Evolutionary conservation across 2,888 invertebrate genomes (phyloP).

Genomic region (Caenorhabditis macrosperma): DNA sequence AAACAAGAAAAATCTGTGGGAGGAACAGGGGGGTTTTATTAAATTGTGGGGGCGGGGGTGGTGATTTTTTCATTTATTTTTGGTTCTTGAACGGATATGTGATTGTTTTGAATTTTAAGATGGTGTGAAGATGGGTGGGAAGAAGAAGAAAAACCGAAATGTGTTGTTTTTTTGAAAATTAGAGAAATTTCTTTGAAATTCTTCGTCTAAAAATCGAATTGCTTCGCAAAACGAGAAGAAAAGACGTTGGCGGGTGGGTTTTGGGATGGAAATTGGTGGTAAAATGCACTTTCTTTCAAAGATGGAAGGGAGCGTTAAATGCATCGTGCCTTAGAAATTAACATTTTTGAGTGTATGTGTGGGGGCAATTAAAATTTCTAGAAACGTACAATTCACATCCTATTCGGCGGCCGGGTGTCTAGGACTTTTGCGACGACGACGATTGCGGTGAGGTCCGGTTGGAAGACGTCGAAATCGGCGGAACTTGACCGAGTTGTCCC

Average conservation of each 20-base stretch:
- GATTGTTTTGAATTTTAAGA: no score
- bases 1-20: not conserved
- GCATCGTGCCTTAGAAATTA: not conserved
- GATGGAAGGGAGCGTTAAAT: no score
- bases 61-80: not conserved
- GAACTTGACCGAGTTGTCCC: conserved; percentile 28
- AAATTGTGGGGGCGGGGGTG: not conserved
- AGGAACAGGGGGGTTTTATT: not conserved
- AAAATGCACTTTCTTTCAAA: no score
- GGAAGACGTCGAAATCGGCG: conserved; percentile 17
- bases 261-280: no score
- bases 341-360: conserved; percentile 11
- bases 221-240: no score
- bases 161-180: no score
- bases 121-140: no score
- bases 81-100: not conserved
- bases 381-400: not conserved
- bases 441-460: conserved; percentile 14
- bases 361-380: not conserved
- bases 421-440: not conserved
- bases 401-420: conserved; percentile 31
- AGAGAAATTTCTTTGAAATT: no score
- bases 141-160: no score
- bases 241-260: no score
- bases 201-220: no score